Evolutionary conservation across 1,140 invertebrate genomes (phyloP), one percentile per base, ranked within the genome.

Genomic region (Eriocheir sinensis): DNA sequence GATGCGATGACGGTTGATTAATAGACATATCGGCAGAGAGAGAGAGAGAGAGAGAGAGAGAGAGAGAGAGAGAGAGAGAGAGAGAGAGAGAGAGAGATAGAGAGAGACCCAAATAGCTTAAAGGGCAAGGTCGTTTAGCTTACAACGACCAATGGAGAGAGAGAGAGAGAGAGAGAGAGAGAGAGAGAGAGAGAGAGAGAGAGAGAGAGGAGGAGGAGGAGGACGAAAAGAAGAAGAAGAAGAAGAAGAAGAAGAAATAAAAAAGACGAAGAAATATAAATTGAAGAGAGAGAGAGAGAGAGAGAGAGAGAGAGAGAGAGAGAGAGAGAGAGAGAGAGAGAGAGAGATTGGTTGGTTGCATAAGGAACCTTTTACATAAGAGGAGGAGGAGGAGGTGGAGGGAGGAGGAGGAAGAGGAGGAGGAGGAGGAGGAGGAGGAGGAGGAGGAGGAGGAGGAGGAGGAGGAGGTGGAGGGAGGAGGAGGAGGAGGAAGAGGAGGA

Each of bases 291-390:
- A n/a, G 34, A 0, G n/a, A 17, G 1, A 44, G 85, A 88, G 85
- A 88, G 85, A 88, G 85, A 88, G 85, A 41, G 85, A 27, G 21
- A 34, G 21, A 40, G 34, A 86, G n/a, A 86, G 34, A 38, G n/a
- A 53, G 48, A 53, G 48, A 83, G 80, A 83, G 80, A 81, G 81
- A 40, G 81, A 40, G 81, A 85, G 34, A 86, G 83, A 86, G 83
- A 41, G 40, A 41, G 83, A 41, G 40, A 41, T 27, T 72, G 30
- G 30, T n/a, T 21, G n/a, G 21, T 72, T 72, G 30, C 60, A 72
- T 72, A 72, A 72, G 27, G 21, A 72, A 9, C 9, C 60, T 40
- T n/a, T n/a, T 40, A 86, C 36, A 36, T 72, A 86, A 86, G 12
- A 8, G 83, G 3, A 34, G 34, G 83, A 86, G 83, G 36, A 34